Percentiles rank a stretch among this genome's conserved stretches.
Evolutionary conservation across 2,113 vertebrate species (phyloP).

Genomic region (Myodes glareolus): DNA sequence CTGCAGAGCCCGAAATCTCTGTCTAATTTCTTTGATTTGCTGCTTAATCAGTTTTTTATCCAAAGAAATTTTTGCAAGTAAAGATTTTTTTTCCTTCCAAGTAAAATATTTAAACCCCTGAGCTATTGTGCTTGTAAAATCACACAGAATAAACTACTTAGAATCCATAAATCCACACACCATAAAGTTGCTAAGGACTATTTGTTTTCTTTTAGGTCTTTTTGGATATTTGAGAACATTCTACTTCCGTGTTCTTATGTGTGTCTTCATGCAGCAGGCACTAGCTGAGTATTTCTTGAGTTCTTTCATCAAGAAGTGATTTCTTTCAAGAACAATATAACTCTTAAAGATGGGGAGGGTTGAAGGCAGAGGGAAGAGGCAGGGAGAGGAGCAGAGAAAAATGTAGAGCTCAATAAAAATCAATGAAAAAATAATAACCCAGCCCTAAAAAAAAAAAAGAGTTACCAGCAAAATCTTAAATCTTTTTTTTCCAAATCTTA

Average conservation of each 20-base stretch:
- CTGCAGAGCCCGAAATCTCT: slow-evolving; percentile 5
- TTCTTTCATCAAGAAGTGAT: slow-evolving; percentile 31
- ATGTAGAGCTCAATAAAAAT: no score
- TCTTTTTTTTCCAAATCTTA: not conserved
- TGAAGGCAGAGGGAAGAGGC: no score
- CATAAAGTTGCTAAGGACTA: not conserved
- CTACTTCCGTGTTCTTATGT: not conserved
- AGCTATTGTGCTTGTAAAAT: slow-evolving; percentile 1
- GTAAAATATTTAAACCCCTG: slow-evolving; percentile 32
- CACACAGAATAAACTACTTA: slow-evolving; percentile 19
- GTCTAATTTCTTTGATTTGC: slow-evolving; percentile 63
- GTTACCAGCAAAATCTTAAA: not conserved
- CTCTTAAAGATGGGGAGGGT: not conserved
- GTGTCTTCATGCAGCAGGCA: not conserved
- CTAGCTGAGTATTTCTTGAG: not conserved
- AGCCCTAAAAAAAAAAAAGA: not conserved
- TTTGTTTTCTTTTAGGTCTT: not conserved
- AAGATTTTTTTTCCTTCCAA: slow-evolving; percentile 46
- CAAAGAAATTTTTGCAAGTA: slow-evolving; percentile 36
- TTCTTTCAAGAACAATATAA: not conserved
- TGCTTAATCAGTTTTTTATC: slow-evolving; percentile 54
- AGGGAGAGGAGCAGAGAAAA: no score
- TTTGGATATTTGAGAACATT: not conserved
- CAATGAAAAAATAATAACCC: no score
- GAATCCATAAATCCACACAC: not conserved